Conservation (phyloP, 1,140 invertebrate species). For the Aphidius ervi region DNA sequence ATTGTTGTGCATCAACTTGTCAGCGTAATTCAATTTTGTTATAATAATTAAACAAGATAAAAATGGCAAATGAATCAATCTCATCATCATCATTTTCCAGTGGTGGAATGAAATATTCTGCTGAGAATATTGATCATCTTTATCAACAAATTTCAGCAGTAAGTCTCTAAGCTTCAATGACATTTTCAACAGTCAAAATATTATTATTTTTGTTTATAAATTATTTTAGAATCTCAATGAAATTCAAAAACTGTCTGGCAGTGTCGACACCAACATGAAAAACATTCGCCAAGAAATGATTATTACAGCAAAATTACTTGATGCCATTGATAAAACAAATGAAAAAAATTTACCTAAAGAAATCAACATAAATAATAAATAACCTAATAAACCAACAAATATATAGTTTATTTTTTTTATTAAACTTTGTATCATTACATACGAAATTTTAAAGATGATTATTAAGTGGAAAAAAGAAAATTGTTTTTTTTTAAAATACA, state of each 20-base stretch:
- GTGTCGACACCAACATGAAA: conserved; percentile 4
- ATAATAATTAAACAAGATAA: background rate
- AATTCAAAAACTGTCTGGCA: conserved; percentile 1
- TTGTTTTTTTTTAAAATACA: conserved; percentile 7
- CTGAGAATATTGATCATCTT: conserved; percentile 9
- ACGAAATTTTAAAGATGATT: background rate
- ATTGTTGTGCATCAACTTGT: no score
- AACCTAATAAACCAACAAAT: conserved; percentile 4
- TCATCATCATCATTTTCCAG: conserved; percentile 4
- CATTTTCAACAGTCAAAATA: background rate
- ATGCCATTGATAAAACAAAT: background rate
- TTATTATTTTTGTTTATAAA: background rate
- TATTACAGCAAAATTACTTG: conserved; percentile 9
- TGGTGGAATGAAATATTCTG: conserved; percentile 2
- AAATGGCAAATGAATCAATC: conserved; percentile 14
- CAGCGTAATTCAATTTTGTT: no score
- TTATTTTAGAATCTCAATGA: conserved; percentile 8
- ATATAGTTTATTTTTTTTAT: background rate
- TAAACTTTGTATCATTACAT: no score
- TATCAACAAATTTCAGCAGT: conserved; percentile 13
- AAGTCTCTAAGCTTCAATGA: background rate
- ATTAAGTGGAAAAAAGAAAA: conserved; percentile 11
- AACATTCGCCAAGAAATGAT: conserved; percentile 1
- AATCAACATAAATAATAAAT: background rate
- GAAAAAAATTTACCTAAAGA: background rate